These are phyloP conservation scores for Liposcelis brunnea DNA, from an alignment of 2,888 invertebrate genomes.

Conservation along the genomic window DNA sequence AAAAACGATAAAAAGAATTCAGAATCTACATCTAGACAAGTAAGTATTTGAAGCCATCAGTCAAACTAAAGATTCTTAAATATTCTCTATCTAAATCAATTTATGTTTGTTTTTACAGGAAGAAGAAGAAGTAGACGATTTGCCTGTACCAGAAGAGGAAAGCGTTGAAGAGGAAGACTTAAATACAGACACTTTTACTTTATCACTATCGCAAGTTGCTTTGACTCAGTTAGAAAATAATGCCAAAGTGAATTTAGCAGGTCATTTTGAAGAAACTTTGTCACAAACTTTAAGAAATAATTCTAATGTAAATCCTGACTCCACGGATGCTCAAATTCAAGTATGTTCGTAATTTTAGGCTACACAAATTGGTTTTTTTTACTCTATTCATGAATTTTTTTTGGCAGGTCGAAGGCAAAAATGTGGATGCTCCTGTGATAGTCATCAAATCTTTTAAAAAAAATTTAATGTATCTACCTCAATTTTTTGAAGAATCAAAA, in stretches of 20 bases:
- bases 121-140: not conserved
- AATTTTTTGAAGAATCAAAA: slow-evolving; percentile 39
- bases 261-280: slow-evolving; percentile 1
- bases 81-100: too few species aligned
- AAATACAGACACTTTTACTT: not conserved
- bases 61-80: too few species aligned
- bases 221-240: not conserved
- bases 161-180: not conserved
- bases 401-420: too few species aligned
- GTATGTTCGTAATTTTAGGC: too few species aligned
- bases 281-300: not conserved
- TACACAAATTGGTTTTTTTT: too few species aligned
- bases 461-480: slow-evolving; percentile 51
- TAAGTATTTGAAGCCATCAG: slow-evolving; percentile 1
- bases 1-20: slow-evolving; percentile 22
- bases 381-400: too few species aligned
- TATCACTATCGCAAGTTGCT: not conserved
- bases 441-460: slow-evolving; percentile 65
- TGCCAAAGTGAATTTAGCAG: not conserved
- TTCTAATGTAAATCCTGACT: too few species aligned
- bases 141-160: not conserved
- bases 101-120: not conserved
- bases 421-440: slow-evolving; percentile 35
- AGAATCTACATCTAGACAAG: slow-evolving; percentile 19
- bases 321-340: slow-evolving; percentile 7